Evolutionary conservation across 2,888 invertebrate species (phyloP).

Genomic region (Eueremaeus valkanovi): DNA sequence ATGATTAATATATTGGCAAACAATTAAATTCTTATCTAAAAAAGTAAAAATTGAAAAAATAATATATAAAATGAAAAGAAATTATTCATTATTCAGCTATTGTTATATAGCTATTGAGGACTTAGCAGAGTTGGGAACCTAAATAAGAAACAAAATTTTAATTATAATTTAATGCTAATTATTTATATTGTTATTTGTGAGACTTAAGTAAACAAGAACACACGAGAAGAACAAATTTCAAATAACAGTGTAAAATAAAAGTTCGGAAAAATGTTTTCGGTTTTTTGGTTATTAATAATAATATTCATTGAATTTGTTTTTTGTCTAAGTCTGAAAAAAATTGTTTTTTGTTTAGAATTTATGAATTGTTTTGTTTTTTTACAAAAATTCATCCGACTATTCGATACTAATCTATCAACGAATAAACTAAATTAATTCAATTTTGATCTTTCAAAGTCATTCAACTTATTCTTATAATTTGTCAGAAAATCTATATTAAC

Average conservation of each 20-base stretch:
- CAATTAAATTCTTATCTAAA: no score
- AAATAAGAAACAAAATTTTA: neutral
- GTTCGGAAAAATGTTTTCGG: neutral
- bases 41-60: neutral
- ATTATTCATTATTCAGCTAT: neutral
- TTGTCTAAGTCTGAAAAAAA: no score
- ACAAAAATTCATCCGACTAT: neutral
- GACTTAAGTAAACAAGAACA: neutral
- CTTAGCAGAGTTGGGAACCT: neutral
- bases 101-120: neutral
- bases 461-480: no score
- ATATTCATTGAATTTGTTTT: neutral
- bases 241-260: neutral
- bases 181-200: neutral
- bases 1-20: neutral
- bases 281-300: neutral
- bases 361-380: neutral
- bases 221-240: neutral
- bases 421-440: no score
- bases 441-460: no score
- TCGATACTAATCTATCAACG: no score
- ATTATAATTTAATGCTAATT: neutral
- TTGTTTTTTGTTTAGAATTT: neutral
- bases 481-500: no score
- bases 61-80: neutral